phyloP scores from a whole-genome alignment of 2,888 invertebrate genomes.

The Gymnoscelis rufifasciata region DNA sequence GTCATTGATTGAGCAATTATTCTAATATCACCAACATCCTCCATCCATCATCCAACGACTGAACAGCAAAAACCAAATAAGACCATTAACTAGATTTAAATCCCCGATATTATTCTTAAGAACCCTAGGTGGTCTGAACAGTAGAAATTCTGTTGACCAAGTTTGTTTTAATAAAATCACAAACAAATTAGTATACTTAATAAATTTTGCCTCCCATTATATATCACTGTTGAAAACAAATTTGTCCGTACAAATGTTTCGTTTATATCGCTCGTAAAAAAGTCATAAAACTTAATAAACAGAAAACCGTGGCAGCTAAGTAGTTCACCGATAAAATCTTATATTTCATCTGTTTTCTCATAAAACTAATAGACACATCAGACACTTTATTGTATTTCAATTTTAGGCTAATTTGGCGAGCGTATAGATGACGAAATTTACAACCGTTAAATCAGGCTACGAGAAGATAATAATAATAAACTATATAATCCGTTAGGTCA shows the following conservation, averaged over 20 bases:
- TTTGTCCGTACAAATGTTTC: constrained; percentile 48
- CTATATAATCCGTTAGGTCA: not conserved
- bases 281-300: constrained; percentile 55
- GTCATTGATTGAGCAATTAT: too few species aligned
- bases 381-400: constrained; percentile 4
- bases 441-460: not conserved
- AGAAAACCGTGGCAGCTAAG: constrained; percentile 33
- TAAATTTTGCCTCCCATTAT: too few species aligned
- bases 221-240: constrained; percentile 30
- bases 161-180: too few species aligned
- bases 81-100: too few species aligned
- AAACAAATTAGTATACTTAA: too few species aligned
- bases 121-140: too few species aligned
- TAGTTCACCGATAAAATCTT: constrained; percentile 29
- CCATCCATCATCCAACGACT: too few species aligned
- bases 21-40: too few species aligned
- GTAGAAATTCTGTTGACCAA: too few species aligned
- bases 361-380: constrained; percentile 9
- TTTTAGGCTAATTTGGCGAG: constrained; percentile 8
- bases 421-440: not conserved
- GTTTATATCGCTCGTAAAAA: constrained; percentile 55
- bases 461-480: too few species aligned
- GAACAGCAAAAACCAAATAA: too few species aligned
- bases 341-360: constrained; percentile 15
- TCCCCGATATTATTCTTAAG: too few species aligned